Base-by-base conservation (phyloP, 2,888 invertebrate genomes). In the Autographa gamma region DNA sequence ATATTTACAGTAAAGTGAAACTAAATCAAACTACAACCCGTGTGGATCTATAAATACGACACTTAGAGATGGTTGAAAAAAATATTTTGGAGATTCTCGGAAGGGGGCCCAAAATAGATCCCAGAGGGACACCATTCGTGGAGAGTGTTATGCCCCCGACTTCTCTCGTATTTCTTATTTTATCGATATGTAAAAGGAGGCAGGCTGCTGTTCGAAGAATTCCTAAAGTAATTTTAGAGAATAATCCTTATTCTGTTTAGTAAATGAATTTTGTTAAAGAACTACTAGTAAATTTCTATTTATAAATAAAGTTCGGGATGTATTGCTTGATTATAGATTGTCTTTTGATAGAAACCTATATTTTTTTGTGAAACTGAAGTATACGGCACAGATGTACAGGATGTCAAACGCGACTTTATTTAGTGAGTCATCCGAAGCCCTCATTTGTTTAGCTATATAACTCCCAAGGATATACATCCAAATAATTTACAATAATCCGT, bases 71-170 rank as follows among this genome's bases (percentile, higher is more conserved):
- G 87, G 80, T 85, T 84, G 88, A 90, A 90, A 90, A 76, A 90
- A 85, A 89, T 90, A 89, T 89, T 90, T 89, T 88, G 83, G 86
- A 90, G 90, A 90, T 89, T 86, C 83, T 67, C 77, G 83, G 88
- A 88, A 91, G 93, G 93, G 94, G 91, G 89, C 93, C 92, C 85
- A 92, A 92, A 95, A 95, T 95, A 95, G 93, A 90, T 95, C 95
- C 95, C 95, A 89, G 90, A 85, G 95, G 94, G 94, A 95, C 94
- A 93, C 91, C 76, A 71, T 89, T 38, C 88, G 89, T 89, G 84
- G 84, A 86, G 93, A 89, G 90, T 77, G 92, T 73, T 76, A 73
- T 73, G 60, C 75, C 76, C 91, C 87, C 85, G 87, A 86, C 89
- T 88, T 90, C 86, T 88, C 88, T 90, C 88, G 64, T 63, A 88